These are phyloP conservation scores for Borostomias antarcticus DNA, from an alignment of 2,797 vertebrate species.

Conservation along the genomic window DNA sequence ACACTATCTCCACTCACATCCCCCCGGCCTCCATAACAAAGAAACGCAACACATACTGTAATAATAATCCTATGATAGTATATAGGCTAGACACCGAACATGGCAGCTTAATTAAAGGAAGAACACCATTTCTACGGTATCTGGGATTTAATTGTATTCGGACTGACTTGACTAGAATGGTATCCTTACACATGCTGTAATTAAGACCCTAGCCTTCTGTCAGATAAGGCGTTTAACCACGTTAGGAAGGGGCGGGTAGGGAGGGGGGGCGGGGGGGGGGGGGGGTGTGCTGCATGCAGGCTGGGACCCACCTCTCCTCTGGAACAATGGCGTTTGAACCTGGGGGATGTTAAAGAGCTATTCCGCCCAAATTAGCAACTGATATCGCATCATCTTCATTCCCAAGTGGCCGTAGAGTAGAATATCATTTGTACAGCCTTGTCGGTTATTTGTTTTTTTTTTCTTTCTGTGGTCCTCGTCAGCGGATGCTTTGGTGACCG, in stretches of 20 bases:
- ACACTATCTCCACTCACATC: not conserved
- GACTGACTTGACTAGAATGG: not conserved
- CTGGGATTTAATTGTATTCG: not conserved
- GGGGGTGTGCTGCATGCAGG: no score
- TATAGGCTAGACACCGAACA: not conserved
- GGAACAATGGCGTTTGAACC: not conserved
- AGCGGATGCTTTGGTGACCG: no score
- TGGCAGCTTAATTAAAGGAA: not conserved
- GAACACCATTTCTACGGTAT: no score
- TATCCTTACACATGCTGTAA: not conserved
- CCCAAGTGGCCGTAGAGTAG: no score
- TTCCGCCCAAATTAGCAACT: not conserved
- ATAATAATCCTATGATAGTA: not conserved
- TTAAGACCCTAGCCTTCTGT: not conserved
- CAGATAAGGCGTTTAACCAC: conserved; percentile 2
- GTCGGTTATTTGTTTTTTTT: no score
- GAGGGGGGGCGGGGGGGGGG: no score
- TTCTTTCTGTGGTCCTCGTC: no score
- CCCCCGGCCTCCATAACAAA: no score
- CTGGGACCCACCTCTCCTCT: not conserved
- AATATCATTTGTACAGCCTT: no score
- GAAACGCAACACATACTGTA: no score
- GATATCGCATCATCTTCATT: not conserved
- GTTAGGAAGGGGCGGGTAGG: not conserved
- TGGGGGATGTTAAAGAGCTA: not conserved